Evolutionary conservation across 2,888 invertebrate species (phyloP).

Genomic region (Trachelus troglodyta): DNA sequence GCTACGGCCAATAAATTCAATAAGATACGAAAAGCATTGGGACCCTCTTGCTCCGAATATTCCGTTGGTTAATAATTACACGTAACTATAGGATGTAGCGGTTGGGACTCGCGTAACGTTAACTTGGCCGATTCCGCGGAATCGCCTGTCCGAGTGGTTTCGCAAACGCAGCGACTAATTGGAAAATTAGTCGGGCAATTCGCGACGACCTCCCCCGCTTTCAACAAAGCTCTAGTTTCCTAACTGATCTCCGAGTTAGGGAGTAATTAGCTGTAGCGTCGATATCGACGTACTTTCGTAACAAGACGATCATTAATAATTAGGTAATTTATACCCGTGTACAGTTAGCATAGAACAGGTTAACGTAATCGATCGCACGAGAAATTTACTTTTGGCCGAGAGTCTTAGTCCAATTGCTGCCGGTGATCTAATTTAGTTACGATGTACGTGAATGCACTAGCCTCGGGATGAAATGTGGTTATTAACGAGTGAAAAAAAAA

Average conservation of each 20-base stretch:
- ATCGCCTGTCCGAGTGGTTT: background rate
- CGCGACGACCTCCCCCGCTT: background rate
- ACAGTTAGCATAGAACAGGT: background rate
- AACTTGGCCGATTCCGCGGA: background rate
- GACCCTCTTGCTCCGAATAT: background rate
- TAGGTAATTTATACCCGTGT: background rate
- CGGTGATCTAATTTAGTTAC: no score
- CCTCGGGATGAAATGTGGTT: background rate
- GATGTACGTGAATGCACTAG: no score
- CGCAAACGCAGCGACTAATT: background rate
- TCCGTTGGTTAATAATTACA: background rate
- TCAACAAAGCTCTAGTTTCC: background rate
- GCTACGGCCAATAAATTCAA: no score
- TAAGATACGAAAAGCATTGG: background rate
- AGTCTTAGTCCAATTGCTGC: no score
- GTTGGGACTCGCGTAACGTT: background rate
- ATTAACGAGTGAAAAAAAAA: background rate
- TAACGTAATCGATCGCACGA: background rate
- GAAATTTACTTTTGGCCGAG: no score
- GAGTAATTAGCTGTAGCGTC: background rate
- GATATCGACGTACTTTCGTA: background rate
- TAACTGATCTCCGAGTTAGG: background rate
- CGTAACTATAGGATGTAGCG: background rate
- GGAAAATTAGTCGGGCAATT: background rate
- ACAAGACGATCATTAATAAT: background rate